Base-by-base conservation (phyloP, 2,797 vertebrate species). In the Oreochromis mossambicus region DNA sequence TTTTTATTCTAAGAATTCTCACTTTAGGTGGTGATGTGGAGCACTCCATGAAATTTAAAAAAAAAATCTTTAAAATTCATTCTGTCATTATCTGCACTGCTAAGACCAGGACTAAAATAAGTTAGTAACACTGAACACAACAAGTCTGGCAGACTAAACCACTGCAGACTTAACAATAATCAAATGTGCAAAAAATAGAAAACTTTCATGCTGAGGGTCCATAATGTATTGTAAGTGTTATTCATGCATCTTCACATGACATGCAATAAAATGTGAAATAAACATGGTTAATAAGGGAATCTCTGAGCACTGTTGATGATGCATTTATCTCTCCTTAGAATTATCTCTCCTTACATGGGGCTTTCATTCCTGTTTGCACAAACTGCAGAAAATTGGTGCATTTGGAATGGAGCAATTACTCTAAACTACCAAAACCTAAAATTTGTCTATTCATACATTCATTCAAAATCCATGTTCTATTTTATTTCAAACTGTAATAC, bases 231-330 rank as follows among this genome's bases (percentile, higher is more conserved):
- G 61, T 79, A 87, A 91, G 87, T 81, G 32, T 83, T 83, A 86
- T 87, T 89, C 94, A 91, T 93, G 93, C 92, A 92, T 83, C 81
- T 90, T 82, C 85, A 86, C 80, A 88, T 90, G 43, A 78, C 94
- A 94, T 97, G 96, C 96, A 94, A 58, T 86, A 56, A 76, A 78
- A 83, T 82, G 81, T 41, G 83, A 78, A 82, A 84, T 55, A 24
- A 89, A 85, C 61, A 77, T 75, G 46, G 61, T 90, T 83, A 83
- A 63, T 68, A 75, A 79, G 56, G 79, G 56, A 89, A 90, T 75
- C 46, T 86, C 80, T 80, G 75, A 83, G 56, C 91, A 90, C 87
- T 86, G 89, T 55, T 61, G 89, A 92, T 92, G 94, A 94, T 95
- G 96, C 96, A 94, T 93, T 83, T 95, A 54, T 81, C 8, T 58